Base-by-base conservation (phyloP, 2,113 vertebrate genomes). In the Arvicanthis niloticus region DNA sequence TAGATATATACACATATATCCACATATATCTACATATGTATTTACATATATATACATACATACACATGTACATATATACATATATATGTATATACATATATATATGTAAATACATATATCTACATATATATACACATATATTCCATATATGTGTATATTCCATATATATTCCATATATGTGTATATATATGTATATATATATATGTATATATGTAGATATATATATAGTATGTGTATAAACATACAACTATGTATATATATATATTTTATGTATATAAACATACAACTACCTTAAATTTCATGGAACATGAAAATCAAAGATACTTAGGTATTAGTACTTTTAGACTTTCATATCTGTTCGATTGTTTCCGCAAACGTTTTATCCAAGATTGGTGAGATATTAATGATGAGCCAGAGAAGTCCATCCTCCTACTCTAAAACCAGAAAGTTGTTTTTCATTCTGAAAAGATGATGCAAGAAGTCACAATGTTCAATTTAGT, bases 281-380 rank as follows among this genome's bases (percentile, higher is more conserved):
- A 86, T 91, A 34, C 51, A 73, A 86, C 29, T 78, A 9, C 67
- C 37, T 95, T 70, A 91, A 92, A 96, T 81, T 19, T 73, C 82
- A 68, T 58, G 34, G 34, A 86, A 7, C 76, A 58, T 72, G 9
- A 68, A 92, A 95, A 93, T 89, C 58, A 92, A 95, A 80, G 15
- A 88, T 8, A 87, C 11, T 17, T 94, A 73, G 51, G 56, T 73
- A 60, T 89, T 80, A 87, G 26, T 58, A 51, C 73, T 22, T 76
- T 53, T 86, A 93, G 12, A 51, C 78, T 17, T 76, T 60, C 91
- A 93, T 58, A 96, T 88, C 13, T 40, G 95, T 40, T 88, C 12
- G 60, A 48, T 95, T 40, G 42, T 73, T 95, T 84, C 48, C 19
- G 0, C 12, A 80, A 84, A 48, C 2, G 75, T 94, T 87, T 73